phyloP scores from a whole-genome alignment of 2,113 vertebrate species.

The Apeltes quadracus region DNA sequence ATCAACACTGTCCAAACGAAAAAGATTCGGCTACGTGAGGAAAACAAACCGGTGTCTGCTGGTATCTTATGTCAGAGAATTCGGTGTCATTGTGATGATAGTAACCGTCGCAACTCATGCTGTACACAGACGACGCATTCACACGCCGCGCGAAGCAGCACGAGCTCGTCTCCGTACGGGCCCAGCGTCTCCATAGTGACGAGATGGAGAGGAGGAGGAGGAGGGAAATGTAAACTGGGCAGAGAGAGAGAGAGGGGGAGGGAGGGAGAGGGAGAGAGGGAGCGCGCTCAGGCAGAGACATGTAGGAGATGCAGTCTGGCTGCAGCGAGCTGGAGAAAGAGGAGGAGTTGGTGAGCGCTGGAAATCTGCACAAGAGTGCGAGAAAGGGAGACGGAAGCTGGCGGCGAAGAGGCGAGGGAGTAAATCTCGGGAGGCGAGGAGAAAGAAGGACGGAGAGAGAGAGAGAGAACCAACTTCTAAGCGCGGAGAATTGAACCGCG shows the following conservation, averaged over 20 bases:
- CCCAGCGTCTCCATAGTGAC: constrained; percentile 82
- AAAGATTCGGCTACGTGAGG: background rate
- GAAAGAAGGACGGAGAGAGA: background rate
- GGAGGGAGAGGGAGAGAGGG: constrained; percentile 33
- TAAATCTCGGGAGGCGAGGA: constrained; percentile 48
- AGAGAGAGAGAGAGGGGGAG: constrained; percentile 43
- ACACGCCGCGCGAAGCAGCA: constrained; percentile 43
- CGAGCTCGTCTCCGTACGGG: constrained; percentile 71
- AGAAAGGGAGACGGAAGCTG: constrained; percentile 69
- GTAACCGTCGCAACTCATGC: constrained; percentile 30
- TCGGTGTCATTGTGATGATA: background rate
- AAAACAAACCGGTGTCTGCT: background rate
- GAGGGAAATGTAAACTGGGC: constrained; percentile 52
- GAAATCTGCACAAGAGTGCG: constrained; percentile 69
- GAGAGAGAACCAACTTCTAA: too few species aligned
- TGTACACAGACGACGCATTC: constrained; percentile 42
- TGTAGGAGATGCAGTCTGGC: constrained; percentile 75
- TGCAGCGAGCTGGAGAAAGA: constrained; percentile 76
- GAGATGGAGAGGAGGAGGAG: constrained; percentile 58
- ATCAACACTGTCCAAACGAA: background rate
- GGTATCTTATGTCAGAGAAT: background rate
- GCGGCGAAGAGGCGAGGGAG: constrained; percentile 62
- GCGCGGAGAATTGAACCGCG: too few species aligned
- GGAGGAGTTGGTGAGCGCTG: constrained; percentile 72
- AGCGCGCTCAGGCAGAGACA: constrained; percentile 75